A percentile compares a stretch with the other conserved stretches of the same genome.
Conservation (phyloP, 2,113 vertebrate species). For the Pagrus major region DNA sequence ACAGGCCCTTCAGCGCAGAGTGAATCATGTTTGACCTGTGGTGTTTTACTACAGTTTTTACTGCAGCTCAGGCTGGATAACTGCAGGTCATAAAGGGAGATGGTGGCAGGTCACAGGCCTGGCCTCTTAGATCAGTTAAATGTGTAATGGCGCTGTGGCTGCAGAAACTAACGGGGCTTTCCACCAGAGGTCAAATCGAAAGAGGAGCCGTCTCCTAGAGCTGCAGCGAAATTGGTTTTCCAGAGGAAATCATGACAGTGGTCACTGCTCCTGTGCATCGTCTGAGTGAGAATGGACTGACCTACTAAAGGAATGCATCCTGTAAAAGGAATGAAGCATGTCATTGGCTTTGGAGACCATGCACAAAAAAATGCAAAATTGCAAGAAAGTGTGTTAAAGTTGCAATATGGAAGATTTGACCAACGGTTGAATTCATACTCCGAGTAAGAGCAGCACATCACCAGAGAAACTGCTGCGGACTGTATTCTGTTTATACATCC, state of each 20-base stretch:
- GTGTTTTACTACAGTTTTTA: constrained; percentile 71
- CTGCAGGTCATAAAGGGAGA: constrained; percentile 70
- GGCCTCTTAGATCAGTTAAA: constrained; percentile 49
- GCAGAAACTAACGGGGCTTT: constrained; percentile 24
- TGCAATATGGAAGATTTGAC: too few relatives aligned
- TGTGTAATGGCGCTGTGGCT: constrained; percentile 29
- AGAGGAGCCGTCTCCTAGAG: constrained; percentile 15
- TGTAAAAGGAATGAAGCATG: background rate
- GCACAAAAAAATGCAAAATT: background rate
- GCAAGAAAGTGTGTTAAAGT: background rate
- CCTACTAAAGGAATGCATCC: background rate
- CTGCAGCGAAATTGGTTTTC: constrained; percentile 41
- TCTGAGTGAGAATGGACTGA: background rate
- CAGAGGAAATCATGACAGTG: constrained; percentile 29
- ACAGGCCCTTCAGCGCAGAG: constrained; percentile 41
- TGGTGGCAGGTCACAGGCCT: constrained; percentile 59
- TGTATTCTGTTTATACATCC: too few relatives aligned
- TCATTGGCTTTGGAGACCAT: background rate
- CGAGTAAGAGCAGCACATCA: too few relatives aligned
- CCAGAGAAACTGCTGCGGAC: too few relatives aligned
- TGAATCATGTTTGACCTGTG: constrained; percentile 71
- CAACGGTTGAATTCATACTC: too few relatives aligned
- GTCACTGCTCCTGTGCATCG: background rate
- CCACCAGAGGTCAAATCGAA: constrained; percentile 45
- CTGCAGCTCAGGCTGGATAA: constrained; percentile 60